Evolutionary conservation across 2,797 vertebrate species (phyloP).

Genomic region (Mustela erminea): DNA sequence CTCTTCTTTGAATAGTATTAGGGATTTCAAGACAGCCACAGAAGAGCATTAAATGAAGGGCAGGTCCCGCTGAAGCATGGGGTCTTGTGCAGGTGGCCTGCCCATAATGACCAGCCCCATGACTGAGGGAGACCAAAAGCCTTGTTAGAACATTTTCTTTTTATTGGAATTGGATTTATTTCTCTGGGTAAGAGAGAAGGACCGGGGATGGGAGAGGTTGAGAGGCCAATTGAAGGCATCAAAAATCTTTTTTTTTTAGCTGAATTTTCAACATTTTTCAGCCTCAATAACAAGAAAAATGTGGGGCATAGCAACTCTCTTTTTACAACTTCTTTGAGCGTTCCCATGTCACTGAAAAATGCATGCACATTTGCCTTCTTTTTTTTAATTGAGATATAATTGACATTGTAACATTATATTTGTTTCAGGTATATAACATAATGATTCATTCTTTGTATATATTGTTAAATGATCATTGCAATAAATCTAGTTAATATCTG

Average conservation of each 20-base stretch:
- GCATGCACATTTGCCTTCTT: not conserved
- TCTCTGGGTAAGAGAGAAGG: not conserved
- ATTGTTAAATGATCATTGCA: not conserved
- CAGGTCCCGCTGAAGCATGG: not conserved
- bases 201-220: not conserved
- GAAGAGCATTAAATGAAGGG: not conserved
- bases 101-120: not conserved
- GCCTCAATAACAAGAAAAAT: not conserved
- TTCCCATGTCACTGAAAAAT: not conserved
- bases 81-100: not conserved
- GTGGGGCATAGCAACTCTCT: not conserved
- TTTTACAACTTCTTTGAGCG: not conserved
- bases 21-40: not conserved
- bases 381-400: not conserved
- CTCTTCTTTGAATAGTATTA: not conserved
- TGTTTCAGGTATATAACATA: not conserved
- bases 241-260: not conserved
- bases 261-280: not conserved
- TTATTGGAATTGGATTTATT: not conserved
- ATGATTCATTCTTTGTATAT: not conserved
- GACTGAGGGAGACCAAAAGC: not conserved
- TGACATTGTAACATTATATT: not conserved
- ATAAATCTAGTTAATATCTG: not conserved
- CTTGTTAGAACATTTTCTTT: not conserved
- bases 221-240: not conserved